Percentiles rank a stretch among this genome's conserved stretches.
phyloP scores from a whole-genome alignment of 2,797 vertebrate species.

The Oreortyx pictus region DNA sequence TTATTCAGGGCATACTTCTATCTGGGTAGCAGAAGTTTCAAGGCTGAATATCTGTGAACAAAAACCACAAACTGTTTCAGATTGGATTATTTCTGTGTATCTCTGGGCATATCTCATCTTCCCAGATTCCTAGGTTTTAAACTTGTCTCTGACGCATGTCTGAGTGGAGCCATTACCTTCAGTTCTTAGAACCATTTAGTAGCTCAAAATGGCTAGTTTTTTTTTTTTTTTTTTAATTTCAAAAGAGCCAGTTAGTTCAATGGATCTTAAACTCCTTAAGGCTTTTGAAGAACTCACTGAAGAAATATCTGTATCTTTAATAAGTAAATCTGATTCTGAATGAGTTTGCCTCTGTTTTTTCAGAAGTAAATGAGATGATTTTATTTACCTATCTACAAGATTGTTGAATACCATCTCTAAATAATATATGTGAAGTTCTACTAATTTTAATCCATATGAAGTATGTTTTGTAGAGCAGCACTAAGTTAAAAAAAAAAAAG shows the following conservation, averaged over 20 bases:
- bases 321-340: not conserved
- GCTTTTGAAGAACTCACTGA: not conserved
- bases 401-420: not conserved
- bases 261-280: not conserved
- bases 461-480: not conserved
- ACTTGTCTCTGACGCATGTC: not conserved
- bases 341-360: not conserved
- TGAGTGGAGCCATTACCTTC: not conserved
- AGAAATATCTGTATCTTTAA: not conserved
- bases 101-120: not conserved
- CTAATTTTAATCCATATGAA: not conserved
- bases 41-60: not conserved
- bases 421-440: not conserved
- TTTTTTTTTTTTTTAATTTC: not conserved
- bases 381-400: not conserved
- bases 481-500: not conserved
- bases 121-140: not conserved
- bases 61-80: not conserved
- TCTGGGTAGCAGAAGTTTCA: not conserved
- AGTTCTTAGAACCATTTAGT: not conserved
- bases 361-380: not conserved
- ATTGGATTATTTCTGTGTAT: not conserved
- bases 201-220: not conserved
- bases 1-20: not conserved
- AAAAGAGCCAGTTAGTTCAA: not conserved